Percentiles rank a stretch among this genome's conserved stretches.
These are phyloP conservation scores for Petromus typicus DNA, from an alignment of 2,113 vertebrate species.

Conservation along the genomic window DNA sequence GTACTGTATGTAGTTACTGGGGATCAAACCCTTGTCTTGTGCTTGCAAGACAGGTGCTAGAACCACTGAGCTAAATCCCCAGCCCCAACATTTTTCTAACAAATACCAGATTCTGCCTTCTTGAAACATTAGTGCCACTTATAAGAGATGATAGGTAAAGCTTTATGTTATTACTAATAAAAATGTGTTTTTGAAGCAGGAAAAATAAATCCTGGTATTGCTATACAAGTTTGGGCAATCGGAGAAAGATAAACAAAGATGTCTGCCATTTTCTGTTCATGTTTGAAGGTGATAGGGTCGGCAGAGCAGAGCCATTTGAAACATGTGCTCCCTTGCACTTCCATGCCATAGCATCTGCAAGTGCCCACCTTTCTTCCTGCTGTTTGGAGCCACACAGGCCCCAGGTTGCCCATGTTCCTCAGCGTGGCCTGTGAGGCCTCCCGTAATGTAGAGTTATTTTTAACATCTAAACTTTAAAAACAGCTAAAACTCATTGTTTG, in stretches of 20 bases:
- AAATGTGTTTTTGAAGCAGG: neutral
- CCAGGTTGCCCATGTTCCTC: accelerated
- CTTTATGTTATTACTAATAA: neutral
- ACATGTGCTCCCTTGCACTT: neutral
- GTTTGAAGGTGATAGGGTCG: neutral
- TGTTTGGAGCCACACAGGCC: neutral
- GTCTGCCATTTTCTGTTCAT: neutral
- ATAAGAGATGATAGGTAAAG: neutral
- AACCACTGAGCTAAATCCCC: too few species aligned
- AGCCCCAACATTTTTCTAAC: neutral
- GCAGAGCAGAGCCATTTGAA: neutral
- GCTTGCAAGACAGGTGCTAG: too few species aligned
- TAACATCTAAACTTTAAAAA: constrained; percentile 7
- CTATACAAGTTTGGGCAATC: constrained; percentile 14
- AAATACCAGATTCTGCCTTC: neutral
- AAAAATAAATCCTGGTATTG: constrained; percentile 21
- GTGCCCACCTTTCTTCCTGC: neutral
- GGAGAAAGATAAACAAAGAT: neutral
- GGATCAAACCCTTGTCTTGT: too few species aligned
- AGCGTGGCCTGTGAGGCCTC: neutral
- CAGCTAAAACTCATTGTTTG: neutral
- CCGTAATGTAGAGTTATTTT: neutral
- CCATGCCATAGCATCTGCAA: neutral
- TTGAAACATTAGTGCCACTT: neutral
- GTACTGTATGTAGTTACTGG: too few species aligned